Evolutionary conservation across 1,140 invertebrate species (phyloP).

Genomic region (Zelostemma sp.): DNA sequence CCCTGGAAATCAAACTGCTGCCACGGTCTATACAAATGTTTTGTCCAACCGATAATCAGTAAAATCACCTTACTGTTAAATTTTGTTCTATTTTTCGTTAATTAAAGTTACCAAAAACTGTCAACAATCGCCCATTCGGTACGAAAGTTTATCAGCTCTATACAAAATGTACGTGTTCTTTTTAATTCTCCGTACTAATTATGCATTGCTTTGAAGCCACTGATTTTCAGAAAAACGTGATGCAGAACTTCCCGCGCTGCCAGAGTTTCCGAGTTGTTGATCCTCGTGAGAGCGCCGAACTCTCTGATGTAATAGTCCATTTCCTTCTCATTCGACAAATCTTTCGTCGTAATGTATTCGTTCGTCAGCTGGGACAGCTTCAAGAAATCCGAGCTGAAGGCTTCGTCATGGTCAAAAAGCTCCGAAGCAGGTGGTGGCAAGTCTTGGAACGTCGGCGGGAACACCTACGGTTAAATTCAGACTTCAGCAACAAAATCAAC

Average conservation of each 20-base stretch:
- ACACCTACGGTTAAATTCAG: slow-evolving; percentile 76
- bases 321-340: slow-evolving; percentile 69
- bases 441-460: slow-evolving; percentile 96
- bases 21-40: slow-evolving; percentile 78
- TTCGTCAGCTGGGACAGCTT: slow-evolving; percentile 94
- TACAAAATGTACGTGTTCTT: slow-evolving; percentile 17
- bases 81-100: slow-evolving; percentile 7
- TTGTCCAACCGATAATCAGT: slow-evolving; percentile 49
- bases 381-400: slow-evolving; percentile 93
- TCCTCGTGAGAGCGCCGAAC: slow-evolving; percentile 82
- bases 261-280: slow-evolving; percentile 54
- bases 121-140: no score
- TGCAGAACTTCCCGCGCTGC: slow-evolving; percentile 61
- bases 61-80: slow-evolving; percentile 4
- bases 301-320: slow-evolving; percentile 93
- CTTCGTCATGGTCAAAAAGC: slow-evolving; percentile 97
- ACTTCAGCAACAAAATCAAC: no score
- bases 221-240: slow-evolving; percentile 61
- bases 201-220: slow-evolving; percentile 59
- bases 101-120: slow-evolving; percentile 8
- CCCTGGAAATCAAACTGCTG: slow-evolving; percentile 80
- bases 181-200: slow-evolving; percentile 26
- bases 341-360: slow-evolving; percentile 83
- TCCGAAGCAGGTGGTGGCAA: slow-evolving; percentile 92
- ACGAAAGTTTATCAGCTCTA: background rate